These are phyloP conservation scores for Sebastes umbrosus DNA, from an alignment of 2,797 vertebrate species.

Conservation along the genomic window DNA sequence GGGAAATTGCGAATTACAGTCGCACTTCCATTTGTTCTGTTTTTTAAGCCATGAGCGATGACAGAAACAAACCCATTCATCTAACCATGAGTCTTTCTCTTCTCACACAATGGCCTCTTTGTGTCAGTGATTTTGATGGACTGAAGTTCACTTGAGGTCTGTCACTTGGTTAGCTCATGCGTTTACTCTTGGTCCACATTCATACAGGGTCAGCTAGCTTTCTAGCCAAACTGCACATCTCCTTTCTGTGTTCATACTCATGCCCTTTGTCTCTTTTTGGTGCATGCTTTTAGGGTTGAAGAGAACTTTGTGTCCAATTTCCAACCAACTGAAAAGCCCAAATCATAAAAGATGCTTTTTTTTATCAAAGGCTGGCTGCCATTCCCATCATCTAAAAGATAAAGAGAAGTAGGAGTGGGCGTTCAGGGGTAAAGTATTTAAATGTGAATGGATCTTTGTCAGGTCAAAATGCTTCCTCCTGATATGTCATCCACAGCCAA, in stretches of 20 bases:
- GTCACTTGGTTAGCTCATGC: neutral
- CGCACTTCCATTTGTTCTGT: too few relatives aligned
- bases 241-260: neutral
- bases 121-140: slow-evolving; percentile 7
- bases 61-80: neutral
- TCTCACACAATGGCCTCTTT: neutral
- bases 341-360: neutral
- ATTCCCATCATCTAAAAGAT: slow-evolving; percentile 31
- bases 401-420: slow-evolving; percentile 38
- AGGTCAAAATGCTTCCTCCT: slow-evolving; percentile 25
- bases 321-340: slow-evolving; percentile 9
- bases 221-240: neutral
- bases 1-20: too few relatives aligned
- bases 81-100: neutral
- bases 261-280: neutral
- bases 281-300: neutral
- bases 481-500: slow-evolving; percentile 30
- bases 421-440: slow-evolving; percentile 46
- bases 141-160: neutral
- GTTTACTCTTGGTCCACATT: neutral
- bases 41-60: too few relatives aligned
- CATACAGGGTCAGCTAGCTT: neutral
- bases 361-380: slow-evolving; percentile 3
- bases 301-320: slow-evolving; percentile 10
- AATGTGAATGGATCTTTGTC: slow-evolving; percentile 63